Percentiles rank a stretch among this genome's conserved stretches.
phyloP scores from a whole-genome alignment of 2,888 invertebrate species.

The Morpho helenor region DNA sequence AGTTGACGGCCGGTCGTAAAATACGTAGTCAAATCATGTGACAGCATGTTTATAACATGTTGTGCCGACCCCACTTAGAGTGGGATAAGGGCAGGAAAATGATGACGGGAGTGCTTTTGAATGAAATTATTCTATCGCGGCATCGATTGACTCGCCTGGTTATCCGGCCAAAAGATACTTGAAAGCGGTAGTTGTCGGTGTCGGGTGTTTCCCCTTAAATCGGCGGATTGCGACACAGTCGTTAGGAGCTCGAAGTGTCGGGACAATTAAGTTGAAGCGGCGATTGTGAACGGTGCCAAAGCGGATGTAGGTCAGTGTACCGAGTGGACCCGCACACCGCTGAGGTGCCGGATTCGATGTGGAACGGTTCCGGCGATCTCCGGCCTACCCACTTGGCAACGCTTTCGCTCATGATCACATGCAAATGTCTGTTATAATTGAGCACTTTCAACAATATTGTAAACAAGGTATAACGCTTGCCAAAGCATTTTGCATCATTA shows the following conservation, averaged over 20 bases:
- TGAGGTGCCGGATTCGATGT: constrained; percentile 55
- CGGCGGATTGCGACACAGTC: constrained; percentile 74
- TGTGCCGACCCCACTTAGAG: too few species aligned
- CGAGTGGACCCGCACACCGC: constrained; percentile 61
- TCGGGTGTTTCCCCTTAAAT: constrained; percentile 64
- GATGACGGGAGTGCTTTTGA: constrained; percentile 39
- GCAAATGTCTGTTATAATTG: constrained; percentile 26
- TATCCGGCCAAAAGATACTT: constrained; percentile 46
- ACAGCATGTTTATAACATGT: too few species aligned
- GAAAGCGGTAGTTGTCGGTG: constrained; percentile 48
- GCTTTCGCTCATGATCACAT: constrained; percentile 33
- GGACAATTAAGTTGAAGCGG: constrained; percentile 79
- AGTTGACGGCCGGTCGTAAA: too few species aligned
- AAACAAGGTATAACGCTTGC: constrained; percentile 19
- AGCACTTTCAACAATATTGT: constrained; percentile 19
- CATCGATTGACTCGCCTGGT: constrained; percentile 29
- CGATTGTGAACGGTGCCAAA: constrained; percentile 77
- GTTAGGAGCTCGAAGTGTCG: constrained; percentile 76
- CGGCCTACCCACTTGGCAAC: constrained; percentile 54
- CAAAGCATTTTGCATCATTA: constrained; percentile 11
- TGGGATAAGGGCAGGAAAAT: too few species aligned
- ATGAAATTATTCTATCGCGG: constrained; percentile 31
- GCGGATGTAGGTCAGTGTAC: constrained; percentile 75
- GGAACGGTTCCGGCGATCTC: constrained; percentile 47
- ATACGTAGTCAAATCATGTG: too few species aligned